phyloP scores from a whole-genome alignment of 2,888 invertebrate genomes.

The Drosophila longiperda region DNA sequence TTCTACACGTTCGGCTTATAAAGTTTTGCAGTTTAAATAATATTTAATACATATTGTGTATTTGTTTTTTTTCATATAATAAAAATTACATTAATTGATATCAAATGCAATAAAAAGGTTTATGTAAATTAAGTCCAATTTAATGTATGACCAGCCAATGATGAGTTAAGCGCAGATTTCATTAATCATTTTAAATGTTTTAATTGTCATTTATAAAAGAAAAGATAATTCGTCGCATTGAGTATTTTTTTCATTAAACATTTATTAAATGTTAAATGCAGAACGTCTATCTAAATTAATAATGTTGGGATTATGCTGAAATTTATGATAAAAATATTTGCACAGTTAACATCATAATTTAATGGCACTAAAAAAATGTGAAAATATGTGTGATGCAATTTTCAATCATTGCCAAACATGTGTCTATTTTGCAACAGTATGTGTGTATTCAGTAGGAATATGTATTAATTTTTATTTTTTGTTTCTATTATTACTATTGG shows the following conservation, averaged over 20 bases:
- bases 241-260: background rate
- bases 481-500: background rate
- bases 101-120: background rate
- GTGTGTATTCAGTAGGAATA: background rate
- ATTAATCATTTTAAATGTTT: constrained; percentile 20
- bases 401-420: constrained; percentile 1
- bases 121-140: background rate
- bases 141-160: background rate
- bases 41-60: background rate
- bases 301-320: constrained; percentile 35
- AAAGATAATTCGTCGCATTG: background rate
- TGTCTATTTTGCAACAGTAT: constrained; percentile 18
- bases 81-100: background rate
- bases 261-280: background rate
- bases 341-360: constrained; percentile 26
- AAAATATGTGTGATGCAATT: constrained; percentile 12
- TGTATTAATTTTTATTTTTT: constrained; percentile 11
- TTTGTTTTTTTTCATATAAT: background rate
- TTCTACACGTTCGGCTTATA: background rate
- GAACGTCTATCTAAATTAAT: constrained; percentile 26
- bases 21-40: background rate
- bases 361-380: background rate
- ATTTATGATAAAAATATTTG: constrained; percentile 39
- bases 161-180: background rate
- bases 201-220: constrained; percentile 8